These are phyloP conservation scores for Eulemur albifrons DNA, from an alignment of 2,797 vertebrate genomes.

Conservation along the genomic window DNA sequence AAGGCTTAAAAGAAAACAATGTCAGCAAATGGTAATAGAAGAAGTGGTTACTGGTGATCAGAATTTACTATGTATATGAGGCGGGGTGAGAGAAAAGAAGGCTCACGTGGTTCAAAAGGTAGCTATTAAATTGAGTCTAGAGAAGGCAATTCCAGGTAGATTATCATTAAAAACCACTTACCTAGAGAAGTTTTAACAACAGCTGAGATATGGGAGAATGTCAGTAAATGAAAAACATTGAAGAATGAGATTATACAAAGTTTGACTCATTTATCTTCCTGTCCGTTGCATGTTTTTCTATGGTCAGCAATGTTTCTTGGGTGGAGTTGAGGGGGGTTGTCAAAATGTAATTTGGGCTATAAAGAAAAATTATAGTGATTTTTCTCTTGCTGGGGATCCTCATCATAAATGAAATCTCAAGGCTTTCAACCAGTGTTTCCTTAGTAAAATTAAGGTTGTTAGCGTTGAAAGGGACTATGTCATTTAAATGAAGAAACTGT, in stretches of 20 bases:
- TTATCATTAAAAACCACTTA: conserved; percentile 37
- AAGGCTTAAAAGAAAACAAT: conserved; percentile 41
- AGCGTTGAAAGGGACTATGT: not conserved
- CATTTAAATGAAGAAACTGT: conserved; percentile 50
- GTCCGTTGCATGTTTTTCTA: conserved; percentile 35
- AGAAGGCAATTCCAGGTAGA: conserved; percentile 7
- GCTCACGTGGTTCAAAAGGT: not conserved
- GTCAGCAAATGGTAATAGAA: not conserved
- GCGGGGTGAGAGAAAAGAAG: not conserved
- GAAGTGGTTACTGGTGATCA: conserved; percentile 31
- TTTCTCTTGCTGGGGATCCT: conserved; percentile 45
- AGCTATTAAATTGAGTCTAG: conserved; percentile 38
- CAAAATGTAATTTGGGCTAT: conserved; percentile 46
- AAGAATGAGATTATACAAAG: conserved; percentile 26
- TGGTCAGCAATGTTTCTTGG: not conserved
- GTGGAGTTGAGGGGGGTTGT: not conserved
- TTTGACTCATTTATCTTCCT: not conserved
- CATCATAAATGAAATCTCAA: conserved; percentile 48
- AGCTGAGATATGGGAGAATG: conserved; percentile 4
- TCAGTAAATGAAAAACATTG: not conserved
- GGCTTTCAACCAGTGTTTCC: conserved; percentile 35
- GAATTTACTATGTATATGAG: not conserved
- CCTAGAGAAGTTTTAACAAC: not conserved
- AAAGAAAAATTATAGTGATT: conserved; percentile 46
- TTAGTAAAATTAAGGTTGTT: conserved; percentile 57